These are phyloP conservation scores for Leptogaster cylindrica DNA, from an alignment of 2,888 invertebrate genomes.

Conservation along the genomic window DNA sequence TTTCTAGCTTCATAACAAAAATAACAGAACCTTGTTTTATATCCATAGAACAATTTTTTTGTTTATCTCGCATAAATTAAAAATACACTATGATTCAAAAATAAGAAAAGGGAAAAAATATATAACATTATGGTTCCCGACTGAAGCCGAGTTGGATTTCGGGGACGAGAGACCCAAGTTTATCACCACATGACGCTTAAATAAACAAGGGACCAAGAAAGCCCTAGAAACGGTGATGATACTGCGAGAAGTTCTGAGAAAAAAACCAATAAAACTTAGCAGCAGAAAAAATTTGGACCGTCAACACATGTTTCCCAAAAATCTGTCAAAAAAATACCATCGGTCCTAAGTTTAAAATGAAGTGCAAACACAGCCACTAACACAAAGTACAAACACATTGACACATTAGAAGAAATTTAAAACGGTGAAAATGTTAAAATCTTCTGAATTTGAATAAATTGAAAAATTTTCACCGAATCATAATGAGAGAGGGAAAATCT, in stretches of 20 bases:
- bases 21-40: no score
- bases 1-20: no score
- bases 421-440: neutral
- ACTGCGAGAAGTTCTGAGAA: constrained; percentile 6
- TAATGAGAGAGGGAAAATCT: constrained; percentile 31
- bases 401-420: neutral
- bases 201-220: constrained; percentile 23
- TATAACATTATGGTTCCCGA: no score
- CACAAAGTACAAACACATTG: neutral
- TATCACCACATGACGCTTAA: constrained; percentile 31
- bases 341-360: neutral
- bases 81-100: no score
- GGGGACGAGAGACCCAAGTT: constrained; percentile 1
- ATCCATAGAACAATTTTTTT: no score
- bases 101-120: no score
- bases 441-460: constrained; percentile 25
- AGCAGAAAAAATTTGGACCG: constrained; percentile 10
- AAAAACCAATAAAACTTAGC: neutral
- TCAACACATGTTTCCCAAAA: constrained; percentile 1
- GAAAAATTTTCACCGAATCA: constrained; percentile 36
- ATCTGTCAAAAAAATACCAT: constrained; percentile 17
- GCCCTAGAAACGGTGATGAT: constrained; percentile 7
- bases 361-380: neutral
- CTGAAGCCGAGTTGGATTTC: no score
- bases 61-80: no score